Conservation (phyloP, 2,797 vertebrate species). For the Pitangus sulphuratus region DNA sequence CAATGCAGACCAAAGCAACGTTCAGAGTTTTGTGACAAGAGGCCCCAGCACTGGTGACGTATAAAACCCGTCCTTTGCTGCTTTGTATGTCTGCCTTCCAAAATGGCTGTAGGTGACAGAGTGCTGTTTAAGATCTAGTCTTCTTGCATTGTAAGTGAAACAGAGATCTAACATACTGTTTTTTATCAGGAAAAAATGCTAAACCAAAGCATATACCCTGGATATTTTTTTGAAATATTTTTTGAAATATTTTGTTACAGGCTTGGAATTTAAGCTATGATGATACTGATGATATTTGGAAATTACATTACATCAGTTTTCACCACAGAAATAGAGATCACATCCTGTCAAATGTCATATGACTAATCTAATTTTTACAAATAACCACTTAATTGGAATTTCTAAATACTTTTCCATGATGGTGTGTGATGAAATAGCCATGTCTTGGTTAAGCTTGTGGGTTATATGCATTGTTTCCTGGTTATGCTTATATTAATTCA, state of each 20-base stretch:
- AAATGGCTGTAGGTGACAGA: background rate
- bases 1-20: background rate
- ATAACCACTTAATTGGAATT: conserved; percentile 4
- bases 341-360: conserved; percentile 56
- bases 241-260: background rate
- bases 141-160: background rate
- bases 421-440: background rate
- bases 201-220: background rate
- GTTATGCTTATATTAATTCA: background rate
- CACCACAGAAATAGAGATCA: conserved; percentile 16
- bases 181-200: background rate
- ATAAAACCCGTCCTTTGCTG: accelerated
- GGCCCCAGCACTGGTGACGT: background rate
- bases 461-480: background rate
- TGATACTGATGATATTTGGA: background rate
- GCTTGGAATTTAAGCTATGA: conserved; percentile 39
- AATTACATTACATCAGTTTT: conserved; percentile 21
- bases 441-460: background rate
- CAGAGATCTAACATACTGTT: background rate
- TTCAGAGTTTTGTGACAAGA: background rate
- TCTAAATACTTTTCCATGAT: conserved; percentile 36
- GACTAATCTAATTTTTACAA: conserved; percentile 48
- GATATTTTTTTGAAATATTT: conserved; percentile 10
- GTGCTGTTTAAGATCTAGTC: background rate
- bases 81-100: background rate